Base-by-base conservation (phyloP, 2,797 vertebrate species). In the Triplophysa yarkandensis region DNA sequence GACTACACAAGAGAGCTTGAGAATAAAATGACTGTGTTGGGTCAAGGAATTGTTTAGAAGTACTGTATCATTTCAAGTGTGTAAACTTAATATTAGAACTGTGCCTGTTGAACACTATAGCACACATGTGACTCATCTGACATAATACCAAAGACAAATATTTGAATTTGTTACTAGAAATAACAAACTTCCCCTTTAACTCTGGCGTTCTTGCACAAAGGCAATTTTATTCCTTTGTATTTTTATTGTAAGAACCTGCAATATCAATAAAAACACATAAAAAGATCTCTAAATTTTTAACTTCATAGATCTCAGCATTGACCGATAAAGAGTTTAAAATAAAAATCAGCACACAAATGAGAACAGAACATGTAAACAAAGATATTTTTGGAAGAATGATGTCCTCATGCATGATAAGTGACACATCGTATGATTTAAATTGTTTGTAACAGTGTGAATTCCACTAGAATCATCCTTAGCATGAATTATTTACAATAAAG, bases 391-490 rank as follows among this genome's bases (percentile, higher is more conserved):
- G 48, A 32, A 77, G 54, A 23, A 58, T 55, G 54, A 71, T 28
- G 36, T 4, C 25, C 19, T 28, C 81, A 82, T 77, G 71, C 57
- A 19, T 55, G 71, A 55, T 71, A 28, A 78, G 50, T 66, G 63
- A 41, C 6, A 58, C 62, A 70, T 27, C 39, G 69, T 4, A 10
- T 10, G 25, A n/a, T n/a, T n/a, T n/a, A n/a, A n/a, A n/a, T n/a
- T n/a, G n/a, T n/a, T n/a, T n/a, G 28, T 54, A 76, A 72, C 66
- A 68, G 61, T 66, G 36, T 66, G 21, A 73, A 58, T 27, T 67
- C 65, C 60, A 55, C 72, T 64, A 79, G 77, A 80, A 65, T 71
- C 65, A 66, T 66, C 27, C 70, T 74, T 71, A 81, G 21, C 68
- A 77, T 61, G 11, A 7, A 65, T 16, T 62, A 68, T 77, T 36